These are phyloP conservation scores for Torymus aiolomorphi DNA, from an alignment of 2,888 invertebrate species.

Conservation along the genomic window DNA sequence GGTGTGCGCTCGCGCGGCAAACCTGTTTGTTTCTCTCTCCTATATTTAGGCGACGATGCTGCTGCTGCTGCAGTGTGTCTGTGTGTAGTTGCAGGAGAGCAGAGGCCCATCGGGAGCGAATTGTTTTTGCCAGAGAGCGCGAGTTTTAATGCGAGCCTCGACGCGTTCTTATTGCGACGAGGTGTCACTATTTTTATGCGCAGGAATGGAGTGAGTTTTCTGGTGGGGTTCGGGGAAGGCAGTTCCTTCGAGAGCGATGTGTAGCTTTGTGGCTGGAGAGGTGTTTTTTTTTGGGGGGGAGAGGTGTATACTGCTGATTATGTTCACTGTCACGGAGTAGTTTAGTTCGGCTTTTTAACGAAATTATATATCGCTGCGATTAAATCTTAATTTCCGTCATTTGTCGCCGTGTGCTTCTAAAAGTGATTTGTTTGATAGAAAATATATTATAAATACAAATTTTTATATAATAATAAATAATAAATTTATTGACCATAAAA, in stretches of 20 bases:
- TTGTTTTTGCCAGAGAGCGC: constrained; percentile 42
- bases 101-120: constrained; percentile 48
- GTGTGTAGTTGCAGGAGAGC: neutral
- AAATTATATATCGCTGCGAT: too few relatives aligned
- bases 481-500: too few relatives aligned
- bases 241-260: constrained; percentile 35
- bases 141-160: constrained; percentile 42
- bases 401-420: too few relatives aligned
- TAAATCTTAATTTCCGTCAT: too few relatives aligned
- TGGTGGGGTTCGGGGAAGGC: neutral
- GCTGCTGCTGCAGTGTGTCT: too few relatives aligned
- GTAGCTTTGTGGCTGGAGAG: neutral
- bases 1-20: constrained; percentile 23
- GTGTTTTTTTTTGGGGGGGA: neutral
- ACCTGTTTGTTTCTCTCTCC: constrained; percentile 50
- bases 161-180: constrained; percentile 47
- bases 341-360: too few relatives aligned
- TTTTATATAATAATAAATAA: too few relatives aligned
- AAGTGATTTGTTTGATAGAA: too few relatives aligned
- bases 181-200: constrained; percentile 47
- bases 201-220: neutral
- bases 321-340: too few relatives aligned
- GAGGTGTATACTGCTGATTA: neutral
- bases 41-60: constrained; percentile 50
- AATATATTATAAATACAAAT: too few relatives aligned